Conservation (phyloP, 2,113 vertebrate genomes). For the Elgaria multicarinata region DNA sequence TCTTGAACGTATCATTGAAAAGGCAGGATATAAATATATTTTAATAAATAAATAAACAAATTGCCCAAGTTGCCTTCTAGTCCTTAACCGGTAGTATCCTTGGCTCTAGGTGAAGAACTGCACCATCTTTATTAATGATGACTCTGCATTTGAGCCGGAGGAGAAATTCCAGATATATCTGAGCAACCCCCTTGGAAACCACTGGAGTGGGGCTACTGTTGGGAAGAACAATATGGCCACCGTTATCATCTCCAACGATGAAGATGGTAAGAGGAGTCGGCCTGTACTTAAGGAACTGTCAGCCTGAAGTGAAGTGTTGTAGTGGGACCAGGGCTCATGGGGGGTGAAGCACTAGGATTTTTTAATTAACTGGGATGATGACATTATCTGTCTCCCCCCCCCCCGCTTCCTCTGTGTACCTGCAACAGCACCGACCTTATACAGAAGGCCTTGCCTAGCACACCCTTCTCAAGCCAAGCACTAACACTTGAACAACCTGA, state of each 20-base stretch:
- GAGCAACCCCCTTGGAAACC: slow-evolving; percentile 88
- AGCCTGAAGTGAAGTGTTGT: accelerated
- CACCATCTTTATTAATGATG: slow-evolving; percentile 87
- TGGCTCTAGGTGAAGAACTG: slow-evolving; percentile 91
- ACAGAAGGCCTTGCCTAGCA: too few relatives aligned
- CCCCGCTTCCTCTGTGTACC: too few relatives aligned
- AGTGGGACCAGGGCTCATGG: too few relatives aligned
- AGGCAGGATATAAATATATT: not conserved
- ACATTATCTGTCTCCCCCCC: too few relatives aligned
- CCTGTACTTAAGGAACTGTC: not conserved
- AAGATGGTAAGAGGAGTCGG: slow-evolving; percentile 87
- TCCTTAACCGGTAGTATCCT: not conserved
- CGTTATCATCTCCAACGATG: slow-evolving; percentile 91
- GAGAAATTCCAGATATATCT: slow-evolving; percentile 93
- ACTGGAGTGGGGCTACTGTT: slow-evolving; percentile 94
- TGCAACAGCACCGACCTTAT: too few relatives aligned
- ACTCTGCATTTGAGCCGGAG: slow-evolving; percentile 95
- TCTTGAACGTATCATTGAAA: not conserved
- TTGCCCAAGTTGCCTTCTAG: not conserved
- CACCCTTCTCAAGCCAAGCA: too few relatives aligned
- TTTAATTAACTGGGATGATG: not conserved
- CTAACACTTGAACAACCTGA: too few relatives aligned
- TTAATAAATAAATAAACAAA: not conserved
- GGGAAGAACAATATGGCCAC: slow-evolving; percentile 84
- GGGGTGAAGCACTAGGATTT: not conserved